These are phyloP conservation scores for Phalloptychus januarius DNA, from an alignment of 2,797 vertebrate species.

Conservation along the genomic window DNA sequence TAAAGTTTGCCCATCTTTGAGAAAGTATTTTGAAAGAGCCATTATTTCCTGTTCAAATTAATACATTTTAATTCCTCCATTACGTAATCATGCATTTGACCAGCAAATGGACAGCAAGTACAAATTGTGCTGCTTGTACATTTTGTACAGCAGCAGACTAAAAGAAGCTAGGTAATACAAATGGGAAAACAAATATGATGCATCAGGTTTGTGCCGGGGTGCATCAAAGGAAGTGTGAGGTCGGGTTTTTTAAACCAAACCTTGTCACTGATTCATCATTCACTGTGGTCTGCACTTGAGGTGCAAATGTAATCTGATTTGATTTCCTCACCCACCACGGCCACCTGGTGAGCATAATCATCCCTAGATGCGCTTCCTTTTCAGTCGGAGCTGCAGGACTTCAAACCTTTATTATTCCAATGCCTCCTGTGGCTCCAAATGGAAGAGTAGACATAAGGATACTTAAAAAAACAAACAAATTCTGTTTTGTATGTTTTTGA, in stretches of 20 bases:
- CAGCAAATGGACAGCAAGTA: neutral
- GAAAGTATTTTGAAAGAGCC: too few relatives aligned
- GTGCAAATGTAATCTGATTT: constrained; percentile 6
- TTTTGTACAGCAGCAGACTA: neutral
- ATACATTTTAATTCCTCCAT: neutral
- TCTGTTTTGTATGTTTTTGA: neutral
- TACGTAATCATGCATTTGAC: neutral
- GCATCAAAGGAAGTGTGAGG: neutral
- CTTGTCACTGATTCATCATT: neutral
- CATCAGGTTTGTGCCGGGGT: neutral
- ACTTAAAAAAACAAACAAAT: neutral
- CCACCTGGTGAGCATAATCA: neutral
- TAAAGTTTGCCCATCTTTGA: too few relatives aligned
- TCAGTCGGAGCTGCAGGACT: constrained; percentile 2
- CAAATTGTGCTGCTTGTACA: neutral
- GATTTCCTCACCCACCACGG: constrained; percentile 1
- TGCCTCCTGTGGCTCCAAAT: neutral
- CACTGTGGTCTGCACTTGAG: neutral
- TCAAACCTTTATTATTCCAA: constrained; percentile 4
- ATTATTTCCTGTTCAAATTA: neutral
- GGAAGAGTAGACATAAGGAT: neutral
- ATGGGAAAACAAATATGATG: neutral
- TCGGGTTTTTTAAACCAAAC: neutral
- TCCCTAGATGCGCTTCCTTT: neutral
- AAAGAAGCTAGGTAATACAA: neutral